phyloP scores from a whole-genome alignment of 2,888 invertebrate species.

The Amphipyra berbera region DNA sequence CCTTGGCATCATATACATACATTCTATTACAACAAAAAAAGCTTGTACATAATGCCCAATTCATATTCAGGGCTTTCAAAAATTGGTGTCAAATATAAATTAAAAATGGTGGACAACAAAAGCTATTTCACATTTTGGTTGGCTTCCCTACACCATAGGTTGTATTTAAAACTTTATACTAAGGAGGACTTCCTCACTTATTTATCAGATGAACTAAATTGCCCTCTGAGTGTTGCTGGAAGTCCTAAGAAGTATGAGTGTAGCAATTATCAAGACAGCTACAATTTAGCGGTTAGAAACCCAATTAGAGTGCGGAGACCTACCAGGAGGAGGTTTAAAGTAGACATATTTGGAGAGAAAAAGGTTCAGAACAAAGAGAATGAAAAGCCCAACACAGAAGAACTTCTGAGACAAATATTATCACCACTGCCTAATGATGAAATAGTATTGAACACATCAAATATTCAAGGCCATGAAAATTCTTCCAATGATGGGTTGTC shows the following conservation, averaged over 20 bases:
- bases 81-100: conserved; percentile 92
- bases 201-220: conserved; percentile 90
- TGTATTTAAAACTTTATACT: conserved; percentile 93
- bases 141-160: conserved; percentile 94
- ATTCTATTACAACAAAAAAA: conserved; percentile 93
- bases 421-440: conserved; percentile 77
- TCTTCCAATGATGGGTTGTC: conserved; percentile 85
- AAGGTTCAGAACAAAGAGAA: conserved; percentile 92
- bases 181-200: conserved; percentile 92
- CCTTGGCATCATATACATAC: conserved; percentile 94
- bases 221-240: conserved; percentile 81
- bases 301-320: conserved; percentile 80
- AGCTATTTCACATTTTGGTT: conserved; percentile 94
- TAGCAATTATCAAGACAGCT: conserved; percentile 87
- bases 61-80: conserved; percentile 89
- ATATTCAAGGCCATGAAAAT: conserved; percentile 71
- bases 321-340: conserved; percentile 87
- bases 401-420: conserved; percentile 79
- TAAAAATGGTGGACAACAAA: conserved; percentile 93
- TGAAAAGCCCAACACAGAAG: conserved; percentile 90
- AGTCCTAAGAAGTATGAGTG: conserved; percentile 76
- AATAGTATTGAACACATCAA: conserved; percentile 64
- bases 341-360: conserved; percentile 85
- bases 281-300: conserved; percentile 86
- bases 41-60: conserved; percentile 91